Evolutionary conservation across 2,113 vertebrate genomes (phyloP).

Genomic region (Daboia siamensis): DNA sequence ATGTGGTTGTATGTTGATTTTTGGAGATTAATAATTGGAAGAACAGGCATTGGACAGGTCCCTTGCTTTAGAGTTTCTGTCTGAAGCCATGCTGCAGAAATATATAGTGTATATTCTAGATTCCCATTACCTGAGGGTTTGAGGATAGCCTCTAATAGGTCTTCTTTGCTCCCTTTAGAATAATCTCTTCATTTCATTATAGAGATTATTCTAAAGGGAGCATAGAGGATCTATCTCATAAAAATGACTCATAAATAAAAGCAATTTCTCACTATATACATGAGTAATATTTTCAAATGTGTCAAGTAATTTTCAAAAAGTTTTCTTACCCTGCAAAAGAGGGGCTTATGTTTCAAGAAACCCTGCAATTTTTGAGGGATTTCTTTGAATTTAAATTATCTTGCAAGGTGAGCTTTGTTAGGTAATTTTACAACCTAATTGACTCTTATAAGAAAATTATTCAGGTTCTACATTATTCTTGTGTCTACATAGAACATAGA

Average conservation of each 20-base stretch:
- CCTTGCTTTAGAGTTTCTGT: neutral
- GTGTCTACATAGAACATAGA: conserved; percentile 27
- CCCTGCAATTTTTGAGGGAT: neutral
- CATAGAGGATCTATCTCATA: neutral
- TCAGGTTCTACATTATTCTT: conserved; percentile 30
- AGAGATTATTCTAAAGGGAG: neutral
- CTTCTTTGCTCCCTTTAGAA: too few relatives aligned
- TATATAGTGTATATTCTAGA: neutral
- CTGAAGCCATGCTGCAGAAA: too few relatives aligned
- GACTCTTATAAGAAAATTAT: conserved; percentile 37
- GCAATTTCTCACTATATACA: neutral
- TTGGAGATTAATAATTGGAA: neutral
- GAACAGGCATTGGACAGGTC: neutral
- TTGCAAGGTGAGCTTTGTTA: neutral
- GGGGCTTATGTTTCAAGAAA: neutral
- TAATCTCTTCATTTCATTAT: neutral
- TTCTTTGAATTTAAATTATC: neutral
- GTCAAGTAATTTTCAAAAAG: neutral
- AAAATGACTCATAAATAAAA: neutral
- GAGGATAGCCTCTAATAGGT: neutral
- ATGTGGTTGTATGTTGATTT: neutral
- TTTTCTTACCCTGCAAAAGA: neutral
- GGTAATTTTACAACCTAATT: neutral
- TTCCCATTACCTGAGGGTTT: neutral
- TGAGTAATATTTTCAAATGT: neutral